Base-by-base conservation (phyloP, 2,888 invertebrate species). In the Acrobasis repandana region DNA sequence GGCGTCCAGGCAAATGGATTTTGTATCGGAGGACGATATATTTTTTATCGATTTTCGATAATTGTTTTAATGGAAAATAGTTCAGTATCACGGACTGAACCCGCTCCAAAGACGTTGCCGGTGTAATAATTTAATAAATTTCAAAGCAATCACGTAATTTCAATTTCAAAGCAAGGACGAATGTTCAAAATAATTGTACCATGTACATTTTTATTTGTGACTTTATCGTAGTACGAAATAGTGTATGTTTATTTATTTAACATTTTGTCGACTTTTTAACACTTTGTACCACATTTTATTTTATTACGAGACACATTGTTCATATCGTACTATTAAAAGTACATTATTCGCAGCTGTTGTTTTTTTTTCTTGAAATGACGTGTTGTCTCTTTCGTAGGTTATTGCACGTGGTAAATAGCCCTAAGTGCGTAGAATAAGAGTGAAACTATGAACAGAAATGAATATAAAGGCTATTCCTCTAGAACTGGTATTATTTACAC, bases 401-500 rank as follows among this genome's bases (percentile, higher is more conserved):
- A 71, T 74, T 75, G 75, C 76, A 73, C 71, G 70, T 75, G 79
- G 80, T 80, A 73, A 72, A 64, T 86, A 86, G 82, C 71, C 72
- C 70, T 86, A 86, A 86, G 86, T 66, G 71, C 76, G 82, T 83
- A 83, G 77, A 38, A 79, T 78, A 86, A 85, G 86, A 83, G 80
- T 86, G 82, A 79, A 83, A 86, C 79, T 86, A 81, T 85, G 81
- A 82, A 80, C 73, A 79, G 74, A 87, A 88, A 89, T 86, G 80
- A 90, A 88, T 89, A 89, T 87, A 90, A 88, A 89, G 87, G 88
- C 86, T 90, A 90, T 90, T 90, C 89, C 90, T 90, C 86, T 88
- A 81, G 72, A 49, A 66, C 61, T 75, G 50, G 74, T 83, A 83
- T 85, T 77, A 77, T 82, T 86, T 75, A 49, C 36, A 14, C 11